Conservation (phyloP, 2,797 vertebrate genomes). For the Sebastes paucispinis region DNA sequence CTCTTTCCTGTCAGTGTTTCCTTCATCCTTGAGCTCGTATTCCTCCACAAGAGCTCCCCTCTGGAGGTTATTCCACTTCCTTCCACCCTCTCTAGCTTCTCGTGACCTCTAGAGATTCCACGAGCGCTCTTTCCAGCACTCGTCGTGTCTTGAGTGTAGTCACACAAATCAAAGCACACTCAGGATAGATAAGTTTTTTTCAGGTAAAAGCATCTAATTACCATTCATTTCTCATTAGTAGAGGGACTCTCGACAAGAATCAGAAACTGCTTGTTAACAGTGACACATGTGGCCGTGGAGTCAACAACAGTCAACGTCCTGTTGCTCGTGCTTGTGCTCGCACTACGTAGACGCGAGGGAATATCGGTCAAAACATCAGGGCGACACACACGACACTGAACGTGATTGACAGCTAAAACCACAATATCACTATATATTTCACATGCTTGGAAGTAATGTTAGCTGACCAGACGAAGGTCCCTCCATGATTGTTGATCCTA, state of each 20-base stretch:
- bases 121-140: conserved; percentile 30
- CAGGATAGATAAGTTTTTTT: background rate
- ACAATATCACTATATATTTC: too few species aligned
- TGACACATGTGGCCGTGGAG: too few species aligned
- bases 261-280: too few species aligned
- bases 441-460: too few species aligned
- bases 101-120: conserved; percentile 31
- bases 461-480: too few species aligned
- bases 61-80: conserved; percentile 52
- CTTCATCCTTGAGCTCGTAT: conserved; percentile 24
- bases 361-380: too few species aligned
- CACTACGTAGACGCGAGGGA: too few species aligned
- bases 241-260: background rate
- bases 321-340: too few species aligned
- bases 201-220: background rate
- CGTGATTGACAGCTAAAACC: too few species aligned
- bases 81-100: conserved; percentile 38
- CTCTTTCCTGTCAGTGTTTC: conserved; percentile 10
- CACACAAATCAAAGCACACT: conserved; percentile 7
- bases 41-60: conserved; percentile 24
- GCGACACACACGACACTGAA: too few species aligned
- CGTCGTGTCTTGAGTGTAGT: conserved; percentile 6
- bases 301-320: too few species aligned
- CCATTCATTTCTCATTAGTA: background rate
- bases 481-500: too few species aligned